These are phyloP conservation scores for Eupeodes corollae DNA, from an alignment of 1,140 invertebrate genomes.

Conservation along the genomic window DNA sequence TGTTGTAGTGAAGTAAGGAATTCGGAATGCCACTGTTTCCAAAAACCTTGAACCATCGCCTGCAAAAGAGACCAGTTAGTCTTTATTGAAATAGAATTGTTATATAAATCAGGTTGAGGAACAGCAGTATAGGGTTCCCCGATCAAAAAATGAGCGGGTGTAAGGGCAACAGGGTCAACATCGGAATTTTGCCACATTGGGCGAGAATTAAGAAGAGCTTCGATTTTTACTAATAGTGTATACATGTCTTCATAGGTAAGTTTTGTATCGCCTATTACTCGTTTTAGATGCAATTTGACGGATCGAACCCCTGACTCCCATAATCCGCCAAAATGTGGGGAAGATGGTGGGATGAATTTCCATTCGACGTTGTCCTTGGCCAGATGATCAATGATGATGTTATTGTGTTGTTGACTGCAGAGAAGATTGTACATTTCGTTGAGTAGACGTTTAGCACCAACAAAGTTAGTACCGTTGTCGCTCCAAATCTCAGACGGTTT, in stretches of 20 bases:
- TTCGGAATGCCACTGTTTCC: constrained; percentile 10
- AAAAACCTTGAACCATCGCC: constrained; percentile 4
- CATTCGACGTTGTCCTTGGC: constrained; percentile 5
- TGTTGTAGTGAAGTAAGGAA: constrained; percentile 18
- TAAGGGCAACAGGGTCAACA: constrained; percentile 17
- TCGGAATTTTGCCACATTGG: constrained; percentile 17
- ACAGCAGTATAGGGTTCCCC: constrained; percentile 18
- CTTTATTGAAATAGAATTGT: constrained; percentile 1
- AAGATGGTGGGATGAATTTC: constrained; percentile 15
- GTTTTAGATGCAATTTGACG: constrained; percentile 18
- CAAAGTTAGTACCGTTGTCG: too few relatives aligned
- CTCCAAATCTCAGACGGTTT: too few relatives aligned
- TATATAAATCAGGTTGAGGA: constrained; percentile 13
- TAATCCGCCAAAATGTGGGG: constrained; percentile 20
- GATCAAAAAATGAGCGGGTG: constrained; percentile 29
- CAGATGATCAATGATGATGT: too few relatives aligned
- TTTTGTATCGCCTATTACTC: constrained; percentile 9
- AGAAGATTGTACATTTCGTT: too few relatives aligned
- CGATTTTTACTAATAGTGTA: constrained; percentile 9
- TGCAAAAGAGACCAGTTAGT: too few relatives aligned
- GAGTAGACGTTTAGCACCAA: too few relatives aligned
- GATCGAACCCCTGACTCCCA: constrained; percentile 22
- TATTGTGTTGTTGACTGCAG: too few relatives aligned
- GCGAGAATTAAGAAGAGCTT: too few relatives aligned
- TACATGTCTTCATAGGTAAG: constrained; percentile 12